phyloP scores from a whole-genome alignment of 2,797 vertebrate species.

The Phrynocephalus vlangalii region DNA sequence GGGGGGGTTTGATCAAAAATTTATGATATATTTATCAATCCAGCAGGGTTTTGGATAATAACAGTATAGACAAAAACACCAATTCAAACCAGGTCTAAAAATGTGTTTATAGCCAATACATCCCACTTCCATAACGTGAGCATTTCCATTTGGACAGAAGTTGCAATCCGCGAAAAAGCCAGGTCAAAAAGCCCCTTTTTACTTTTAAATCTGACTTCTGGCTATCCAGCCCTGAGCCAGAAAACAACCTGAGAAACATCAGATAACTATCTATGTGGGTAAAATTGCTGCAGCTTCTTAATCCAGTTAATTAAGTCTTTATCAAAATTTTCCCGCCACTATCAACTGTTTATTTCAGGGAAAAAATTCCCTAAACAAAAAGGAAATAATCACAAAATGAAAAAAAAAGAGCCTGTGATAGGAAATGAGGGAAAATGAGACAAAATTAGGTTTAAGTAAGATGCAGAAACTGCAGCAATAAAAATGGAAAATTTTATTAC shows the following conservation, averaged over 20 bases:
- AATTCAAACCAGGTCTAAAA: neutral
- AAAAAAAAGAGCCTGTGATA: neutral
- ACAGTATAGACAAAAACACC: neutral
- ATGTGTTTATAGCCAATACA: conserved; percentile 62
- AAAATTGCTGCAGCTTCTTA: neutral
- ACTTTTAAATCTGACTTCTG: conserved; percentile 99
- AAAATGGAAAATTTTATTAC: neutral
- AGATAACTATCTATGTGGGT: neutral
- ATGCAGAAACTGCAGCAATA: neutral
- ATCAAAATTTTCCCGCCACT: neutral
- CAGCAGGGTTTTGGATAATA: neutral
- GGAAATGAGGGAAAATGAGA: neutral
- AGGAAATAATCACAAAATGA: neutral
- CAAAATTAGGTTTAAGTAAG: neutral
- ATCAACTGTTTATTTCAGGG: neutral
- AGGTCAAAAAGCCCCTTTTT: conserved; percentile 96
- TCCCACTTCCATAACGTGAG: conserved; percentile 99
- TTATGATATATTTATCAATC: neutral
- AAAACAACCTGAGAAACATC: conserved; percentile 87
- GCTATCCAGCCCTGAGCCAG: conserved; percentile 97
- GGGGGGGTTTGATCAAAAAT: neutral
- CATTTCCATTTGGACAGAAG: conserved; percentile 99
- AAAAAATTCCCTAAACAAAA: neutral
- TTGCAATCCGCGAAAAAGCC: conserved; percentile 92
- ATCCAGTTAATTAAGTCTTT: neutral